Conservation (phyloP, 1,140 invertebrate species). For the Ylistrum balloti region DNA sequence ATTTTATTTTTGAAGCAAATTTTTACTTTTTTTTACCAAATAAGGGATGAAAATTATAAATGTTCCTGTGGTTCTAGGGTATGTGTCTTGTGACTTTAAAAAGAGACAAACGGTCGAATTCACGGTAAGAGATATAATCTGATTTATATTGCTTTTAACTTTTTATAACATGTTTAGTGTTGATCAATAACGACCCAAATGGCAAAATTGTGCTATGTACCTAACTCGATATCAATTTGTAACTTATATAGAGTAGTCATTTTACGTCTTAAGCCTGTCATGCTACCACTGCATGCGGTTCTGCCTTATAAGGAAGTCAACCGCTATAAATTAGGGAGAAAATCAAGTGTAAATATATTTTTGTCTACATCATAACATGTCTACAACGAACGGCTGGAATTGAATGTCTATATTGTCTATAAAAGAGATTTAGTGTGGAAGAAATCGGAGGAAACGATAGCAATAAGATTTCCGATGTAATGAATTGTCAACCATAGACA, state of each 20-base stretch:
- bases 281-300: not conserved
- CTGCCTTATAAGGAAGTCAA: conserved; percentile 38
- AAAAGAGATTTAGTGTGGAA: conserved; percentile 39
- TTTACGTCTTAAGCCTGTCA: not conserved
- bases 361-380: conserved; percentile 39
- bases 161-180: not conserved
- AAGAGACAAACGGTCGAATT: too few relatives aligned
- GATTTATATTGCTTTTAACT: too few relatives aligned
- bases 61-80: too few relatives aligned
- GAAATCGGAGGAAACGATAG: conserved; percentile 33
- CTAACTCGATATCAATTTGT: not conserved
- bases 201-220: not conserved
- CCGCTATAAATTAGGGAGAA: conserved; percentile 38
- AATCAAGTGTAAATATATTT: conserved; percentile 40
- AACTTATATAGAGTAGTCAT: not conserved
- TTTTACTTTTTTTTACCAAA: too few relatives aligned
- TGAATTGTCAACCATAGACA: conserved; percentile 17
- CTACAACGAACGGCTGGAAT: conserved; percentile 31
- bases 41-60: too few relatives aligned
- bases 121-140: too few relatives aligned
- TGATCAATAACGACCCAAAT: not conserved
- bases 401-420: conserved; percentile 40
- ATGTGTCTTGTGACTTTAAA: too few relatives aligned
- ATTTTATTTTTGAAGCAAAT: too few relatives aligned
- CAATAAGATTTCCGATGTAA: conserved; percentile 35